These are phyloP conservation scores for Muntiacus muntjak DNA, from an alignment of 2,113 vertebrate species.

Conservation along the genomic window DNA sequence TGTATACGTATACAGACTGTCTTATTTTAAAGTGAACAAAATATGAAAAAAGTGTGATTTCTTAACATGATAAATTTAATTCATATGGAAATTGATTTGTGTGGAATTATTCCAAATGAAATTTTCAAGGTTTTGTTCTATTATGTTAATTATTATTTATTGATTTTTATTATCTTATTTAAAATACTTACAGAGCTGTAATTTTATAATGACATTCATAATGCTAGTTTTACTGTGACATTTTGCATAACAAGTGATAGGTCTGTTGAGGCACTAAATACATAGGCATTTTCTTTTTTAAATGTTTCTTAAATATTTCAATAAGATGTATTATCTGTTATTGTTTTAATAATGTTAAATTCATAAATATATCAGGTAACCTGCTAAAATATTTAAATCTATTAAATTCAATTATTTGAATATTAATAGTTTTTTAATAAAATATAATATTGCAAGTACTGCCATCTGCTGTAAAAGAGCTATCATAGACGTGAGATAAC, in stretches of 20 bases:
- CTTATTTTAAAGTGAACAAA: not conserved
- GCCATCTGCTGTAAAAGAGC: constrained; percentile 55
- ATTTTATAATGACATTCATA: not conserved
- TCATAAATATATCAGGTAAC: not conserved
- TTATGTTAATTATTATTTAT: not conserved
- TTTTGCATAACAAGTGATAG: not conserved
- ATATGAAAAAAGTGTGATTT: not conserved
- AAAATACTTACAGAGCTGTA: not conserved
- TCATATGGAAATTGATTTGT: not conserved
- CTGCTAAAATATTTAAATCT: not conserved
- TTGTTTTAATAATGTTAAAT: not conserved
- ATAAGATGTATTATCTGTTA: not conserved
- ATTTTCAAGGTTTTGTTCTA: not conserved
- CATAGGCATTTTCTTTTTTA: not conserved
- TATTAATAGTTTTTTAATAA: not conserved
- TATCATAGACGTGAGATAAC: not conserved
- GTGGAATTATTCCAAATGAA: not conserved
- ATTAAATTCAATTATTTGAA: not conserved
- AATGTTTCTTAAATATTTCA: not conserved
- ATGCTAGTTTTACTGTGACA: not conserved
- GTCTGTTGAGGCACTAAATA: not conserved
- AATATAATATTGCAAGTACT: not conserved
- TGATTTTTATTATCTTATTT: not conserved
- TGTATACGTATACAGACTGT: not conserved
- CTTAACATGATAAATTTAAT: not conserved